phyloP scores from a whole-genome alignment of 2,888 invertebrate genomes.

The Odontothrips loti region DNA sequence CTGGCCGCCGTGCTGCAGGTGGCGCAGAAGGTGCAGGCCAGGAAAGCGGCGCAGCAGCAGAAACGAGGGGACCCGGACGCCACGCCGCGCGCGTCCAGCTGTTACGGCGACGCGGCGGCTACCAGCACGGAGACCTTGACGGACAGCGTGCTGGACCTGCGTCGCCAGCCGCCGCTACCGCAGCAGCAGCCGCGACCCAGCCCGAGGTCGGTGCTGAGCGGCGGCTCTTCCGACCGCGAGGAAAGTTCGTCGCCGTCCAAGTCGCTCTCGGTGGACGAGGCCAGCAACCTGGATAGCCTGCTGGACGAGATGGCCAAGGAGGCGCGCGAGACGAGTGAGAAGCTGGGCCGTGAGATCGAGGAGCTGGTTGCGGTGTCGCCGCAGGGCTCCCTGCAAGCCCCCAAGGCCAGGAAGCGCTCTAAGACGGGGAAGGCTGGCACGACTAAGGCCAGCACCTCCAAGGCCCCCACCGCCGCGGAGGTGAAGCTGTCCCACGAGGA shows the following conservation, averaged over 20 bases:
- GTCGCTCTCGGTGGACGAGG: background rate
- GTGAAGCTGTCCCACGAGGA: conserved; percentile 1
- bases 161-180: background rate
- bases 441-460: background rate
- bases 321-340: conserved; percentile 68
- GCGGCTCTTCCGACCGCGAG: background rate
- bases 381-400: background rate
- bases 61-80: conserved; percentile 31
- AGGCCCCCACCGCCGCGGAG: background rate
- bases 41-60: conserved; percentile 41
- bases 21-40: conserved; percentile 47
- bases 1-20: conserved; percentile 47
- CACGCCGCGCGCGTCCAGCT: conserved; percentile 32
- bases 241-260: background rate
- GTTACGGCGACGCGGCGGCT: conserved; percentile 30
- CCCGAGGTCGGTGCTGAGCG: background rate
- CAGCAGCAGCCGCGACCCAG: background rate
- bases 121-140: conserved; percentile 45
- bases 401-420: background rate
- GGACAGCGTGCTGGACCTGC: conserved; percentile 40
- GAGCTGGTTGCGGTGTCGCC: conserved; percentile 45
- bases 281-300: conserved; percentile 8
- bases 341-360: conserved; percentile 60
- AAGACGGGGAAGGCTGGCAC: background rate
- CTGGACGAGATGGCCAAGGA: conserved; percentile 56